Conservation (phyloP, 1,140 invertebrate genomes). For the Linepithema humile region DNA sequence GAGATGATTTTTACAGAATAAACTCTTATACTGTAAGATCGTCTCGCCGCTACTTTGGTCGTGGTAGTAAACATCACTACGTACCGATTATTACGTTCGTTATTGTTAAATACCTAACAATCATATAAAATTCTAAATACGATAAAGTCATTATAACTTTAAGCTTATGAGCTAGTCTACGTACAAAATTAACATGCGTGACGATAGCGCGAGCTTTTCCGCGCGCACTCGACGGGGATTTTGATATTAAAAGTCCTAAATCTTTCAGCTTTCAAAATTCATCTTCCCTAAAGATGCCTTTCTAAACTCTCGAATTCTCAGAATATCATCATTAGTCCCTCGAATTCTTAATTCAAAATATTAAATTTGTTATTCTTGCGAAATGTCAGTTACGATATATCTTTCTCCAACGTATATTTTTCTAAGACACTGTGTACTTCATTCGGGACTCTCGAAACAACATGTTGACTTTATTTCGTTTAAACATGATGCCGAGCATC, state of each 20-base stretch:
- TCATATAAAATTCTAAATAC: constrained; percentile 76
- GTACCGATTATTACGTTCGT: constrained; percentile 66
- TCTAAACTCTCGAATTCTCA: not conserved
- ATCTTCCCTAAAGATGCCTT: no score
- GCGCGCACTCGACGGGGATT: not conserved
- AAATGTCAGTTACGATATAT: constrained; percentile 13
- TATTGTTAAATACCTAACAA: constrained; percentile 76
- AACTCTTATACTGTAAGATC: constrained; percentile 25
- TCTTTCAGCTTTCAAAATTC: not conserved
- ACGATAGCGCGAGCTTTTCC: constrained; percentile 41
- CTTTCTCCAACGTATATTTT: not conserved
- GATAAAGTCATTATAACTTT: constrained; percentile 72
- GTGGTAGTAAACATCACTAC: constrained; percentile 76
- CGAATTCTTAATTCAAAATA: no score
- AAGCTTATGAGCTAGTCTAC: constrained; percentile 71
- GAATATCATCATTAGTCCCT: constrained; percentile 28
- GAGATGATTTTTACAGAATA: constrained; percentile 40
- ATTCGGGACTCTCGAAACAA: not conserved
- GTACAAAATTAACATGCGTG: constrained; percentile 79
- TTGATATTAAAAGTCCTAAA: not conserved
- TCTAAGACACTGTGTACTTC: not conserved
- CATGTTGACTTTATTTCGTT: not conserved
- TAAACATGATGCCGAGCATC: not conserved
- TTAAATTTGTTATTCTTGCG: not conserved
- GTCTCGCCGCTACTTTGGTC: constrained; percentile 78